Evolutionary conservation across 2,113 vertebrate genomes (phyloP).

Genomic region (Poeciliopsis occidentalis): DNA sequence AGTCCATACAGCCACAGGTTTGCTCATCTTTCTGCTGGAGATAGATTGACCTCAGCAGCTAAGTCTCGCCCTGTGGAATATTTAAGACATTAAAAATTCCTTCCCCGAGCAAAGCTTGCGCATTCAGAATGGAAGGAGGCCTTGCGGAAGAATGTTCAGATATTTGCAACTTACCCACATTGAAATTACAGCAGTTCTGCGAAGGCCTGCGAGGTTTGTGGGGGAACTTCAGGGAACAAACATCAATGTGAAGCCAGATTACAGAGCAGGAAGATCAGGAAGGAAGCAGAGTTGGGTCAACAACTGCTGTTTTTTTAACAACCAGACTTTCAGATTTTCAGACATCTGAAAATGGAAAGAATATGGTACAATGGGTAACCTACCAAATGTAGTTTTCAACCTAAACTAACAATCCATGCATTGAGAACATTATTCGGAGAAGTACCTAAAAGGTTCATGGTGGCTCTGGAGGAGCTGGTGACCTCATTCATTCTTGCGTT

Average conservation of each 20-base stretch:
- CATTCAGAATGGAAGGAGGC: too few species aligned
- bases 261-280: not conserved
- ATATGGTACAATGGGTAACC: not conserved
- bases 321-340: too few species aligned
- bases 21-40: slow-evolving; percentile 38
- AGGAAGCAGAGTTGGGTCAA: too few species aligned
- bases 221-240: not conserved
- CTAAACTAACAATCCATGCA: too few species aligned
- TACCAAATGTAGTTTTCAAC: not conserved
- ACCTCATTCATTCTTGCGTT: too few species aligned
- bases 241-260: not conserved
- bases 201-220: too few species aligned
- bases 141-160: not conserved
- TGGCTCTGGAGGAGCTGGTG: not conserved
- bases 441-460: not conserved
- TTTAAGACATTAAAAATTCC: slow-evolving; percentile 7
- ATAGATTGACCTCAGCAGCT: slow-evolving; percentile 44
- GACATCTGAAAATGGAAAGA: not conserved
- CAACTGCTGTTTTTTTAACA: too few species aligned
- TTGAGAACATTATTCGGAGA: not conserved
- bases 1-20: slow-evolving; percentile 8
- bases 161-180: too few species aligned
- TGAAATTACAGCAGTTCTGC: too few species aligned
- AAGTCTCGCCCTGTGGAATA: slow-evolving; percentile 18
- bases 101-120: not conserved